Base-by-base conservation (phyloP, 1,140 invertebrate genomes). In the Lepidotrigona ventralis region DNA sequence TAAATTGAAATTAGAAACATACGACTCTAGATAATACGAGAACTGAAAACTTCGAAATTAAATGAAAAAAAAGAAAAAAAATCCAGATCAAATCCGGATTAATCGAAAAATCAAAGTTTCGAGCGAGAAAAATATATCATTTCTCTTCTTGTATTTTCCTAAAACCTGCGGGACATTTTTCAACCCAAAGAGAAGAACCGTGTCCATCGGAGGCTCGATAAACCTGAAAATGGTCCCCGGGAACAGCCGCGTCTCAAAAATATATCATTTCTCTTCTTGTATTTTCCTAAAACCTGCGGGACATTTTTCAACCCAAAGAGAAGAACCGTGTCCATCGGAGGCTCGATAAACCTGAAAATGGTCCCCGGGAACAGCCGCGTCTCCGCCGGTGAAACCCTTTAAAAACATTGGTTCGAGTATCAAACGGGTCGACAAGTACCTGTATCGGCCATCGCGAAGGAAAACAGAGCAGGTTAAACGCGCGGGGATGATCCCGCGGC, bases 311-410 rank as follows among this genome's bases (percentile, higher is more conserved):
- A 69, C 33, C 23, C 11, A 83, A 86, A 87, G 79, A 29, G 75
- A 70, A 29, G 70, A 77, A 26, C 19, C 69, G n/a, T 73, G 69
- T 81, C 26, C 85, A 53, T 9, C 53, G 71, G 46, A 70, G 64
- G 63, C 70, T 79, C 56, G 12, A 58, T 80, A 87, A 87, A 84
- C 63, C 68, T 63, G 73, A 84, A 64, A 84, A 79, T 76, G 80
- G 63, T 68, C 70, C 56, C 17, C 56, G 33, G 60, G 54, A n/a
- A n/a, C 29, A 33, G 56, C n/a, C 63, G 51, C 33, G 33, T 33
- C 33, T 78, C 85, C 0, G 2, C 68, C 17, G 21, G 73, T 72
- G 26, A 53, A 53, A 71, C 63, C 21, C 19, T 79, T 29, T 77
- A 19, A 73, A 86, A 86, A 86, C 53, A 85, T 23, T 74, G 23